Percentiles rank a stretch among this genome's conserved stretches.
Evolutionary conservation across 2,888 invertebrate species (phyloP).

Genomic region (Apodemia hepburni): DNA sequence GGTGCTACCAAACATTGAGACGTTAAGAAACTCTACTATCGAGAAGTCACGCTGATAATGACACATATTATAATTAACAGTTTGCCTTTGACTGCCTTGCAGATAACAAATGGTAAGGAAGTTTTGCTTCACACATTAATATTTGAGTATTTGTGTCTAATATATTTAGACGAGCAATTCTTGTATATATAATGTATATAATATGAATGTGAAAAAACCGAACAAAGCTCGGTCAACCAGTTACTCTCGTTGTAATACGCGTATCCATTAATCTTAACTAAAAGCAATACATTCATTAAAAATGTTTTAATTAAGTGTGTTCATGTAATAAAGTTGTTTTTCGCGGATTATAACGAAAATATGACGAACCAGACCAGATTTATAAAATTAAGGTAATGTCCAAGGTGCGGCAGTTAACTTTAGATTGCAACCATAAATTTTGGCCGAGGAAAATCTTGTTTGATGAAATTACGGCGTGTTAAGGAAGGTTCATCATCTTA

Average conservation of each 20-base stretch:
- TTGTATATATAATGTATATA: too few relatives aligned
- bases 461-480: conserved; percentile 20
- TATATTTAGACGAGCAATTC: too few relatives aligned
- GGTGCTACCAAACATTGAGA: too few relatives aligned
- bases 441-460: conserved; percentile 22
- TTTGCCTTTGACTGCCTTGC: too few relatives aligned
- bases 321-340: conserved; percentile 8
- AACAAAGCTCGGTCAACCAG: too few relatives aligned
- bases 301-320: conserved; percentile 1
- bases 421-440: conserved; percentile 20
- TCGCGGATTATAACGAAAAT: conserved; percentile 12
- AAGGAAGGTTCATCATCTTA: conserved; percentile 40
- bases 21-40: too few relatives aligned
- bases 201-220: too few relatives aligned
- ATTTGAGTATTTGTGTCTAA: not conserved
- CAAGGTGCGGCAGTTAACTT: conserved; percentile 16
- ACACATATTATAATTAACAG: too few relatives aligned
- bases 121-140: too few relatives aligned
- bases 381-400: conserved; percentile 19
- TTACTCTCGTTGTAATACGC: not conserved
- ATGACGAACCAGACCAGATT: conserved; percentile 1
- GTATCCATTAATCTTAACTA: not conserved
- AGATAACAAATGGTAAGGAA: too few relatives aligned
- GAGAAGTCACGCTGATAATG: too few relatives aligned
- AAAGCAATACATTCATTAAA: not conserved